These are phyloP conservation scores for Lordiphosa clarofinis DNA, from an alignment of 1,140 invertebrate genomes.

Conservation along the genomic window DNA sequence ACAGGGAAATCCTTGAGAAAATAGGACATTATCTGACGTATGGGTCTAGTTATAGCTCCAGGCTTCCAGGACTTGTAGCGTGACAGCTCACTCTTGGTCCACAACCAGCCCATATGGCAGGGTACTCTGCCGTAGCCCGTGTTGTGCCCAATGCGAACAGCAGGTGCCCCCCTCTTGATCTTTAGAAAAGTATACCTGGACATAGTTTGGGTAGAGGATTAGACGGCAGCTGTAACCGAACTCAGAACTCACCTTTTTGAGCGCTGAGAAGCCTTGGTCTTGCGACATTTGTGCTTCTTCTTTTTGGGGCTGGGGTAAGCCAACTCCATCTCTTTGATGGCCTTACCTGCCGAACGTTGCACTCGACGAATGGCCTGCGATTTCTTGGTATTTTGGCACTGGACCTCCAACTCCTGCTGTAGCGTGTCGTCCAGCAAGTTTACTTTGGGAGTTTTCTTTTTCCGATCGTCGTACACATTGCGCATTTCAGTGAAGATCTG, in stretches of 20 bases:
- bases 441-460: background rate
- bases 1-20: constrained; percentile 61
- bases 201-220: no score
- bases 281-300: background rate
- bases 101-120: constrained; percentile 75
- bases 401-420: background rate
- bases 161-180: background rate
- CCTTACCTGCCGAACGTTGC: background rate
- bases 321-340: constrained; percentile 19
- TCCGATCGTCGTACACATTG: constrained; percentile 14
- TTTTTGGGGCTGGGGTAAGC: constrained; percentile 12
- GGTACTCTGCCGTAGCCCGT: constrained; percentile 43
- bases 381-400: constrained; percentile 13
- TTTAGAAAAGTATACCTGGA: constrained; percentile 27
- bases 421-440: constrained; percentile 1
- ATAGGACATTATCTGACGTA: constrained; percentile 64
- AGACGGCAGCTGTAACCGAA: no score
- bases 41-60: constrained; percentile 64
- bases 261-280: background rate
- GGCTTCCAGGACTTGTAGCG: constrained; percentile 58
- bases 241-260: constrained; percentile 33
- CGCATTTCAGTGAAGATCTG: constrained; percentile 54
- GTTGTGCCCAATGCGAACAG: constrained; percentile 16
- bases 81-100: constrained; percentile 56
- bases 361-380: constrained; percentile 1